Evolutionary conservation across 2,113 vertebrate species (phyloP).

Genomic region (Ivindomyrus marchei): DNA sequence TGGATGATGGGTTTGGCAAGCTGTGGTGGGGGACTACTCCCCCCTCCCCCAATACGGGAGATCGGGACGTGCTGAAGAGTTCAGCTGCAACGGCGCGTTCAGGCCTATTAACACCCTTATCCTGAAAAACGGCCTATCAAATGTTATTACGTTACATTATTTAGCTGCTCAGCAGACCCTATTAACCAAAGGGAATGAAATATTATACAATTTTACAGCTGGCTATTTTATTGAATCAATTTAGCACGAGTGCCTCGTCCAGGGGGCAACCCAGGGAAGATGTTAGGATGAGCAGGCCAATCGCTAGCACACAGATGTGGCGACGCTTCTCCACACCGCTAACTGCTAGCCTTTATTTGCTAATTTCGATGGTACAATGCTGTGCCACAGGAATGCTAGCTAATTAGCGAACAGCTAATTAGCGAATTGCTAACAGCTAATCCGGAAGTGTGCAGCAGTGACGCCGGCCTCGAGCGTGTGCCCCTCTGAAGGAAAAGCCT

Average conservation of each 20-base stretch:
- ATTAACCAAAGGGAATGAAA: slow-evolving; percentile 14
- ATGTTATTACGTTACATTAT: slow-evolving; percentile 15
- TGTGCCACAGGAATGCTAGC: not conserved
- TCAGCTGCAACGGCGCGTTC: not conserved
- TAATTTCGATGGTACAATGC: not conserved
- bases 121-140: not conserved
- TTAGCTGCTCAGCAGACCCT: slow-evolving; percentile 13
- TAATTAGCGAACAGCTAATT: not conserved
- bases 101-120: slow-evolving; percentile 7
- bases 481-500: not conserved
- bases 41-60: not conserved
- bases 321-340: not conserved
- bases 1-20: not conserved
- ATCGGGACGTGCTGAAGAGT: not conserved
- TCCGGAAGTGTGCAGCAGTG: not conserved
- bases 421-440: not conserved
- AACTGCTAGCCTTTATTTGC: not conserved
- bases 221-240: not conserved
- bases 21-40: not conserved
- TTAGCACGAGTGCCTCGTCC: not conserved
- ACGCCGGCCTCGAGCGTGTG: not conserved
- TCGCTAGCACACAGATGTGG: not conserved
- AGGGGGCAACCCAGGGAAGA: not conserved
- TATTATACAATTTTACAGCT: not conserved
- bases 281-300: not conserved